Percentiles rank a stretch among this genome's conserved stretches.
Evolutionary conservation across 2,113 vertebrate genomes (phyloP).

Genomic region (Melanocharis versteri): DNA sequence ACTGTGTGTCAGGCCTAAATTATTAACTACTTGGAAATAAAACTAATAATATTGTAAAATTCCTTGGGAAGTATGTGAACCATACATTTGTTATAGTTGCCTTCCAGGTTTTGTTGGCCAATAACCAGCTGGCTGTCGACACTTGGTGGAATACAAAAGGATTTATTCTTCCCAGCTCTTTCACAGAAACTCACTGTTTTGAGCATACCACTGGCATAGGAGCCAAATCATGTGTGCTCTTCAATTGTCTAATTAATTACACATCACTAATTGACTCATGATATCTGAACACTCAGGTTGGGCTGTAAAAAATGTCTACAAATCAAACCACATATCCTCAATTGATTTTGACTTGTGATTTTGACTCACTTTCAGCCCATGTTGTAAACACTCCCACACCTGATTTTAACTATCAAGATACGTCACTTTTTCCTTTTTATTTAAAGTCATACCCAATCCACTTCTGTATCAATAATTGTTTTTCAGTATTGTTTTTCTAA

Average conservation of each 20-base stretch:
- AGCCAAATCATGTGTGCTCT: background rate
- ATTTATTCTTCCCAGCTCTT: background rate
- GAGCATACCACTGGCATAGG: background rate
- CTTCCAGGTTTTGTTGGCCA: background rate
- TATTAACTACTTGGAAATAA: background rate
- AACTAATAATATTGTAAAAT: background rate
- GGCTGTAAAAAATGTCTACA: background rate
- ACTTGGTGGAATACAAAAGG: background rate
- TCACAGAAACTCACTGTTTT: background rate
- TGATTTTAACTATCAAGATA: background rate
- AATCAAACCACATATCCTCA: background rate
- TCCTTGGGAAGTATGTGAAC: background rate
- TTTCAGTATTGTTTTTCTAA: too few relatives aligned
- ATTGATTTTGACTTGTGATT: background rate
- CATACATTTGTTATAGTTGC: background rate
- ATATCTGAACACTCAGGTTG: background rate
- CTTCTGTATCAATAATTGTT: background rate
- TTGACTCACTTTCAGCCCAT: background rate
- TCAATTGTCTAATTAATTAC: background rate
- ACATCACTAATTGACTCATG: background rate
- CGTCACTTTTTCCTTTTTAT: background rate
- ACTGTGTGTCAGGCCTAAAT: background rate
- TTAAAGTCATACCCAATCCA: background rate
- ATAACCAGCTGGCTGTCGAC: background rate
- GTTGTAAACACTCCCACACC: background rate